These are phyloP conservation scores for Zhuqinia jingwanae DNA, from an alignment of 2,888 invertebrate genomes.

Conservation along the genomic window DNA sequence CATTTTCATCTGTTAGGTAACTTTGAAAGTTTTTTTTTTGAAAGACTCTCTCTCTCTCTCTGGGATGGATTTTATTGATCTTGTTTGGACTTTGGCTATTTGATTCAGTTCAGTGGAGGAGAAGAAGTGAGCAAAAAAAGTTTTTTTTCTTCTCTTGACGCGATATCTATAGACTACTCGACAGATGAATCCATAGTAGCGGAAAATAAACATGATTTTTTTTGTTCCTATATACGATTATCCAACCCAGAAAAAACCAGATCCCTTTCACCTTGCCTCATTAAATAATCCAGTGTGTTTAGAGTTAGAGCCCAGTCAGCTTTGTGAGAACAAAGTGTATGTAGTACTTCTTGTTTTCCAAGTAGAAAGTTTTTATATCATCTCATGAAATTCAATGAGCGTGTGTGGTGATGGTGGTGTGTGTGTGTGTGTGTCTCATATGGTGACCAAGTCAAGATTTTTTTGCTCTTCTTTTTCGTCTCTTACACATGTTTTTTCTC, in stretches of 20 bases:
- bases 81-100: not conserved
- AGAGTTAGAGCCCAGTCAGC: not conserved
- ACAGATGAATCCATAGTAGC: conserved; percentile 48
- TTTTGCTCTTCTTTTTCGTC: not conserved
- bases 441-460: not conserved
- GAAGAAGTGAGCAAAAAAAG: no score
- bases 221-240: no score
- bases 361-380: not conserved
- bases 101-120: not conserved
- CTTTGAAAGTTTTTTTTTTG: no score
- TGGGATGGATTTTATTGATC: not conserved
- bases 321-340: not conserved
- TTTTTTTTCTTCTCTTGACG: not conserved
- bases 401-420: no score
- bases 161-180: not conserved
- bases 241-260: not conserved
- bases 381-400: conserved; percentile 39
- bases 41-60: not conserved
- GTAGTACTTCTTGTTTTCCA: not conserved
- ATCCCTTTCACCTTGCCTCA: conserved; percentile 59
- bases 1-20: conserved; percentile 1
- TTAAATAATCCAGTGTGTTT: conserved; percentile 2
- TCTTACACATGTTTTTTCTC: conserved; percentile 4
- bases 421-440: conserved; percentile 18
- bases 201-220: conserved; percentile 55